Evolutionary conservation across 2,888 invertebrate genomes (phyloP).

Genomic region (Rhingia rostrata): DNA sequence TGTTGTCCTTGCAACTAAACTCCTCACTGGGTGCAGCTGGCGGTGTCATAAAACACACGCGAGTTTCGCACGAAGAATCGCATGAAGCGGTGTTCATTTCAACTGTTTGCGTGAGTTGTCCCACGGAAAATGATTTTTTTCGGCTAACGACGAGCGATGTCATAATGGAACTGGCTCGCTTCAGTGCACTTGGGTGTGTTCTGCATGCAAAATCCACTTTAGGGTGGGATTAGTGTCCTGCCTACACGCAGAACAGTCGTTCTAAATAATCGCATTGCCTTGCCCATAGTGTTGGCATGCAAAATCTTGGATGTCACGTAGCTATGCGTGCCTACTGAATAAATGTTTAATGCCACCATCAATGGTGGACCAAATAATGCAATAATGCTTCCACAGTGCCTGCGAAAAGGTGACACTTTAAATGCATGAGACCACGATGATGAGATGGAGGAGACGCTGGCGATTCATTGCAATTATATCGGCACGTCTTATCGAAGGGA

Average conservation of each 20-base stretch:
- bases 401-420: background rate
- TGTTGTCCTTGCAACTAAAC: too few species aligned
- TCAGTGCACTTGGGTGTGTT: slow-evolving; percentile 1
- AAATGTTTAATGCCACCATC: background rate
- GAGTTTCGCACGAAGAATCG: slow-evolving; percentile 1
- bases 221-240: background rate
- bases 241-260: background rate
- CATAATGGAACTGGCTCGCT: background rate
- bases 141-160: background rate
- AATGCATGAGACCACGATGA: background rate
- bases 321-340: background rate
- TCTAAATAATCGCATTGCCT: background rate
- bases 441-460: background rate
- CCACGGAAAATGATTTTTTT: background rate
- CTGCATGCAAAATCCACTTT: background rate
- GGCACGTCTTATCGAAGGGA: background rate
- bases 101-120: background rate
- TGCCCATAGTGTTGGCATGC: background rate
- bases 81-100: slow-evolving; percentile 11
- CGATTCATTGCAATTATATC: slow-evolving; percentile 1
- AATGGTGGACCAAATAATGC: background rate
- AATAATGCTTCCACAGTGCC: background rate
- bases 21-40: background rate
- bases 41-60: background rate
- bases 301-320: background rate